Base-by-base conservation (phyloP, 2,888 invertebrate species). In the Chromoteleia sp. region DNA sequence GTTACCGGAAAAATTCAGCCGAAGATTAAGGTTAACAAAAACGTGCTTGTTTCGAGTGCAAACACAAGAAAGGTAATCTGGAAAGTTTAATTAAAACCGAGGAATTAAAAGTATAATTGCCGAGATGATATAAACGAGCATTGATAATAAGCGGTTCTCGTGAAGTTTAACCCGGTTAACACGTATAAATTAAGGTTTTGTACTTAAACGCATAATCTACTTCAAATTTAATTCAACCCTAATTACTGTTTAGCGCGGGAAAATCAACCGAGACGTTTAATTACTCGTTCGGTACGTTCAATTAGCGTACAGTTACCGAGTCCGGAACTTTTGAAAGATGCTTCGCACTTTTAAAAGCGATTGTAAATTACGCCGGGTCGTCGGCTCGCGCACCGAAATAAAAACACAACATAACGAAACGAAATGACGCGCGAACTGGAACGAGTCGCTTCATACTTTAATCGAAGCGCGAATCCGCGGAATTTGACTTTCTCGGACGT, bases 221-320 rank as follows among this genome's bases (percentile, higher is more conserved):
- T n/a, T 48, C n/a, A 12, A 29, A 52, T 52, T 52, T 52, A 52
- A 52, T 29, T 52, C 29, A 8, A 25, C 12, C 15, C 14, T 30
- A 52, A 52, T 52, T 29, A 29, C 2, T 30, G 15, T 15, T 52
- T 5, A 52, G 17, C 15, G 30, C 14, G 1, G 15, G 29, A 52
- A 52, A 29, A 52, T 52, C 52, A 14, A 41, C 14, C 15, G 15
- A 2, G 30, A 52, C 30, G 14, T 52, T 52, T 30, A 25, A 30
- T 29, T 29, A 30, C 30, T 30, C 15, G 15, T 52, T 30, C 15
- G 29, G 52, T 10, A 48, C 6, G 19, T 29, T 29, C 52, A 52
- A 15, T 52, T 52, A 30, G 30, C 15, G 15, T 29, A 8, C 8
- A 30, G 25, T 25, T 25, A 25, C 6, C 25, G 25, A 25, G 25